Evolutionary conservation across 2,888 invertebrate genomes (phyloP).

Genomic region (Andricus quercusramuli): DNA sequence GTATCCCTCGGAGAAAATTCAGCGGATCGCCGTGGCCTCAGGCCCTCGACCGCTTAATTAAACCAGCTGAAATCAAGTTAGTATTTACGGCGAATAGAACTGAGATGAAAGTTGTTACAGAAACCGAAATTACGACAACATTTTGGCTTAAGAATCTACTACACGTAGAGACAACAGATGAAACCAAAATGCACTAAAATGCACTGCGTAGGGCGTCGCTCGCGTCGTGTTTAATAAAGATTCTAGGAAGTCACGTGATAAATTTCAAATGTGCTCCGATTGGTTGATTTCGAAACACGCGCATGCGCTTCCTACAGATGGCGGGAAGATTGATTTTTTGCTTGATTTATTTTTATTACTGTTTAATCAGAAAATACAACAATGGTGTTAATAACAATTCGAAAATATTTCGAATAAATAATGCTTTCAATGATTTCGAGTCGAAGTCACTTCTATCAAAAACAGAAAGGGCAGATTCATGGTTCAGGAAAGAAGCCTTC

Average conservation of each 20-base stretch:
- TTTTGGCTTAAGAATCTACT: neutral
- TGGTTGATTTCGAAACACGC: neutral
- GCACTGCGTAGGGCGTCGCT: too few relatives aligned
- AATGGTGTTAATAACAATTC: too few relatives aligned
- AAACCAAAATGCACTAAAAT: neutral
- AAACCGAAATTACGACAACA: neutral
- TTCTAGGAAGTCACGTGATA: neutral
- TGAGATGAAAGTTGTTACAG: neutral
- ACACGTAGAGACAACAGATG: neutral
- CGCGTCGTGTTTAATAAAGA: too few relatives aligned
- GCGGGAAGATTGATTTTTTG: too few relatives aligned
- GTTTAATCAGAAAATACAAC: too few relatives aligned
- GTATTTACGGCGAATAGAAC: neutral
- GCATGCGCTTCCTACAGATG: neutral
- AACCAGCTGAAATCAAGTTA: neutral
- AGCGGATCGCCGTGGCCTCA: neutral
- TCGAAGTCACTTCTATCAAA: too few relatives aligned
- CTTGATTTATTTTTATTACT: too few relatives aligned
- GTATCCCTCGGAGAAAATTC: neutral
- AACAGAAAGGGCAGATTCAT: too few relatives aligned
- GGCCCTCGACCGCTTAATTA: neutral
- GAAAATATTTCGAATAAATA: too few relatives aligned
- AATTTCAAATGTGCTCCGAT: neutral
- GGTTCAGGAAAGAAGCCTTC: too few relatives aligned
- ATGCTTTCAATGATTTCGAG: too few relatives aligned